A percentile compares a stretch with the other conserved stretches of the same genome.
phyloP scores from a whole-genome alignment of 1,140 invertebrate species.

The Alviniconcha marisindica region DNA sequence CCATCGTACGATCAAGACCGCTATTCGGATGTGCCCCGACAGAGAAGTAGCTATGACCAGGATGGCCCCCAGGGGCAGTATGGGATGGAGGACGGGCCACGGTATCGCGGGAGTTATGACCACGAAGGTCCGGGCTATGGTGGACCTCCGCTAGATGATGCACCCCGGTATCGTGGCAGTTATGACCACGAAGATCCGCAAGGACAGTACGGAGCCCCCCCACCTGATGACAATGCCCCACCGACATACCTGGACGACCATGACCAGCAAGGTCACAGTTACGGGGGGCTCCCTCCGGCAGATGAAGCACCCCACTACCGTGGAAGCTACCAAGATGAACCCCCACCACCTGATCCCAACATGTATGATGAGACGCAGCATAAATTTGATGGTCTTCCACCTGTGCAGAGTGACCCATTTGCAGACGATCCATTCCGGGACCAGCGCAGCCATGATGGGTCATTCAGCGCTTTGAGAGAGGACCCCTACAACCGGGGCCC shows the following conservation, averaged over 20 bases:
- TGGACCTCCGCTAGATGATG: slow-evolving; percentile 47
- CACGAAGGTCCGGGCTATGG: slow-evolving; percentile 78
- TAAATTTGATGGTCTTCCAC: slow-evolving; percentile 67
- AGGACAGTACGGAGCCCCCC: not conserved
- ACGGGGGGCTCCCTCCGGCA: slow-evolving; percentile 49
- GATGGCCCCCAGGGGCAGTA: slow-evolving; percentile 68
- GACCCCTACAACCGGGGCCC: slow-evolving; percentile 82
- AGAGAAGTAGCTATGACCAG: slow-evolving; percentile 60
- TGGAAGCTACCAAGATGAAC: slow-evolving; percentile 39
- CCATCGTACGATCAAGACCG: slow-evolving; percentile 35
- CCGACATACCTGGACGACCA: slow-evolving; percentile 41
- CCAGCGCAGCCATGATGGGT: slow-evolving; percentile 47
- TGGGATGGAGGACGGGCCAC: slow-evolving; percentile 12
- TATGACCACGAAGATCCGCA: slow-evolving; percentile 74
- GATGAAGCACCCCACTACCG: slow-evolving; percentile 31
- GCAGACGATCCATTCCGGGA: slow-evolving; percentile 70
- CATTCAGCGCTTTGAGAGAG: slow-evolving; percentile 41
- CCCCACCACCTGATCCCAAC: slow-evolving; percentile 26
- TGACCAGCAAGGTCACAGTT: slow-evolving; percentile 77
- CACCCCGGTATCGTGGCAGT: slow-evolving; percentile 39
- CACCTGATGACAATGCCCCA: not conserved
- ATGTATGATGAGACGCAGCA: slow-evolving; percentile 16
- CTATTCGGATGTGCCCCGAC: slow-evolving; percentile 38
- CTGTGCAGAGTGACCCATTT: slow-evolving; percentile 66
- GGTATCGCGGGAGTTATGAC: slow-evolving; percentile 45